Base-by-base conservation (phyloP, 1,140 invertebrate species). In the Zaprionus kolodkinae region DNA sequence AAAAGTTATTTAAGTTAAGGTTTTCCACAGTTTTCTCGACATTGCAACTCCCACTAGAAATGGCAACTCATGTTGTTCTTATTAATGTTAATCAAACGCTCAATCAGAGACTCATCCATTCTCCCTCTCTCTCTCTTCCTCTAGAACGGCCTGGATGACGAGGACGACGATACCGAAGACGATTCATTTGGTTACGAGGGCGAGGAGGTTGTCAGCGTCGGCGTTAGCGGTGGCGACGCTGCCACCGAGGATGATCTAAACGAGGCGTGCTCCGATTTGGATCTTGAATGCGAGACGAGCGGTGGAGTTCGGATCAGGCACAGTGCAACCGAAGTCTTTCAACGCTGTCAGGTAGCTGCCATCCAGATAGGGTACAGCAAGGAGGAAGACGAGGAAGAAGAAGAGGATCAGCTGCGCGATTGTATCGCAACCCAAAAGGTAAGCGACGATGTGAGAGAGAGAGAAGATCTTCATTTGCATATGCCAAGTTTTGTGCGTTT, bases 341-440 rank as follows among this genome's bases (percentile, higher is more conserved):
- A 87, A 64, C 73, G 80, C 45, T 88, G 75, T 55, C 77, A 88
- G 57, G 66, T 77, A 21, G 55, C 76, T 54, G 78, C 80, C 73
- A 82, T 78, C 6, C 70, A 88, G 57, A 81, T 84, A 54, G 84
- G 79, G 54, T 68, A 55, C 57, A 65, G 70, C 72, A 65, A 68
- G 60, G 55, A 54, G 15, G 11, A 30, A 4, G 27, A 40, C 13
- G n/a, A 50, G 45, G 45, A 50, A 15, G 45, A 50, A 21, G 45
- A 21, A 27, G 76, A 70, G 66, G 85, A 88, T 80, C 83, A 88
- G 83, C 79, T 81, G 65, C 89, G 84, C 81, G 85, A 91, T 83
- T 83, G 89, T 91, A 87, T 91, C 74, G 81, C 86, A 89, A 76
- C 84, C 67, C 84, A 89, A 89, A 91, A 91, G 89, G 89, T 91